Conservation (phyloP, 1,140 invertebrate genomes). For the Drepana arcuata region DNA sequence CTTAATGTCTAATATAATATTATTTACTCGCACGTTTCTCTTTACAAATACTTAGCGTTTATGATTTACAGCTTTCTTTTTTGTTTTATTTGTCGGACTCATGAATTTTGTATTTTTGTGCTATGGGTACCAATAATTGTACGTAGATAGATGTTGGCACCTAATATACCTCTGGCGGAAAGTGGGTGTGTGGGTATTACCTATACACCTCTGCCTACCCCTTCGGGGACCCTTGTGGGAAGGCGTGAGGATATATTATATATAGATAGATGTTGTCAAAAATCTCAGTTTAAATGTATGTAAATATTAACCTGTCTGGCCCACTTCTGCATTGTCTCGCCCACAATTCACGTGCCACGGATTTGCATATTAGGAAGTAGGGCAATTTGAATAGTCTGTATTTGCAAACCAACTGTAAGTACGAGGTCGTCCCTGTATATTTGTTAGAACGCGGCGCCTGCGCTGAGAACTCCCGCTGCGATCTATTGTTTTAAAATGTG, state of each 20-base stretch:
- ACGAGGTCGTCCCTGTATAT: slow-evolving; percentile 33
- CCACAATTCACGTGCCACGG: slow-evolving; percentile 44
- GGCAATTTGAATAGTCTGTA: slow-evolving; percentile 44
- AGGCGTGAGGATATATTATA: no score
- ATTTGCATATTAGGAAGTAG: slow-evolving; percentile 66
- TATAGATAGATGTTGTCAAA: slow-evolving; percentile 17
- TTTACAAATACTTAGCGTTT: slow-evolving; percentile 11
- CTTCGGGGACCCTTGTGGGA: no score
- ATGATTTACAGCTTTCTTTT: slow-evolving; percentile 16
- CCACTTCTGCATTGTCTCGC: slow-evolving; percentile 49
- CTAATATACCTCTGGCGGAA: no score
- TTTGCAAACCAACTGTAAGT: slow-evolving; percentile 34
- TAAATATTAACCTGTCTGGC: slow-evolving; percentile 35
- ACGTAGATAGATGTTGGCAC: neutral
- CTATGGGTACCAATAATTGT: neutral
- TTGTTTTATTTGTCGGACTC: slow-evolving; percentile 4
- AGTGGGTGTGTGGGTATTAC: no score
- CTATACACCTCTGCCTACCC: no score
- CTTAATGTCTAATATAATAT: no score
- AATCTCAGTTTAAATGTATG: slow-evolving; percentile 21
- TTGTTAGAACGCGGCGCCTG: slow-evolving; percentile 17
- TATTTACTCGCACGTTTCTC: no score
- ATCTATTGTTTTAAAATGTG: no score
- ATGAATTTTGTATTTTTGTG: slow-evolving; percentile 9
- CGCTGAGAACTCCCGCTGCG: no score